Percentiles rank a stretch among this genome's conserved stretches.
Conservation (phyloP, 2,797 vertebrate species). For the Acipenser transmontanus region DNA sequence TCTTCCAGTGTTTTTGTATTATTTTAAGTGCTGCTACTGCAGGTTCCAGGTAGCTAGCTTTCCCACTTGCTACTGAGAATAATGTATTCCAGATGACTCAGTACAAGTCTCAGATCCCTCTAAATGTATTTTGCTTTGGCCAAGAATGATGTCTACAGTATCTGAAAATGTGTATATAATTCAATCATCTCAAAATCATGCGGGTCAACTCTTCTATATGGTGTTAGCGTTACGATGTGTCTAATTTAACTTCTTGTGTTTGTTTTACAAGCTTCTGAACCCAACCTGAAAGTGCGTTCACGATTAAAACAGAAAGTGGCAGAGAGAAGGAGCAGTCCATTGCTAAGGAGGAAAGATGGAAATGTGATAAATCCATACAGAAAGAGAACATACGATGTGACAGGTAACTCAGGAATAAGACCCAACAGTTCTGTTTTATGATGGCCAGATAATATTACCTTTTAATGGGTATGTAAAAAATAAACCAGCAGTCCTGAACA, state of each 20-base stretch:
- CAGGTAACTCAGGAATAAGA: slow-evolving; percentile 43
- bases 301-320: slow-evolving; percentile 48
- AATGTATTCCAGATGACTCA: slow-evolving; percentile 66
- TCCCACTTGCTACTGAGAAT: slow-evolving; percentile 54
- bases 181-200: too few species aligned
- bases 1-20: slow-evolving; percentile 62
- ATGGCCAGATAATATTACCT: too few species aligned
- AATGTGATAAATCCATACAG: slow-evolving; percentile 36
- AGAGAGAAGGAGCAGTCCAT: slow-evolving; percentile 41
- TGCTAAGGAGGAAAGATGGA: slow-evolving; percentile 38
- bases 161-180: too few species aligned
- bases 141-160: not conserved
- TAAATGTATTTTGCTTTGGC: slow-evolving; percentile 38
- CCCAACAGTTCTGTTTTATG: too few species aligned
- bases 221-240: not conserved
- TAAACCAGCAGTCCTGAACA: too few species aligned
- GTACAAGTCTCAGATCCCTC: slow-evolving; percentile 49
- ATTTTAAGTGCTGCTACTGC: slow-evolving; percentile 64
- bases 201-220: not conserved
- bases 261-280: slow-evolving; percentile 21
- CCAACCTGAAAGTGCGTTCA: slow-evolving; percentile 45
- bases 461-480: too few species aligned
- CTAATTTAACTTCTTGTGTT: too few species aligned
- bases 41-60: slow-evolving; percentile 58
- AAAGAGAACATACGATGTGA: slow-evolving; percentile 59